A percentile compares a stretch with the other conserved stretches of the same genome.
phyloP scores from a whole-genome alignment of 2,888 invertebrate genomes.

The Calliphora vomitoria region DNA sequence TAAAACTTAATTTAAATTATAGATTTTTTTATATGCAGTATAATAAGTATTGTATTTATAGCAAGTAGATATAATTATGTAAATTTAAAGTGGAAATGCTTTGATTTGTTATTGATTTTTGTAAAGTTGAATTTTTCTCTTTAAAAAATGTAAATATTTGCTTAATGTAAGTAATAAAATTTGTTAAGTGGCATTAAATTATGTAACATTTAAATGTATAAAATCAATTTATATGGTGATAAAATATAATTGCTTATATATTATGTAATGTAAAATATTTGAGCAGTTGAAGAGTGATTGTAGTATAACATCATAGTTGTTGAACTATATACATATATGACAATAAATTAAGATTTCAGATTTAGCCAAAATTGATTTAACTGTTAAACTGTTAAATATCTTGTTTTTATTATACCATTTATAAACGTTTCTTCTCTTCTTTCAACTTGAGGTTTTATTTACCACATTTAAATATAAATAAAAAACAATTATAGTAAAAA shows the following conservation, averaged over 20 bases:
- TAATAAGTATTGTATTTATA: background rate
- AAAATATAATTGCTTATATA: constrained; percentile 4
- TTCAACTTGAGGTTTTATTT: constrained; percentile 39
- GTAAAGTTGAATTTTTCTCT: constrained; percentile 1
- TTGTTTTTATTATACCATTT: background rate
- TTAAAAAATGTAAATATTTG: background rate
- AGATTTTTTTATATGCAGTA: background rate
- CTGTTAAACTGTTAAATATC: background rate
- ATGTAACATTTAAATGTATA: background rate
- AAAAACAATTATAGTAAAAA: constrained; percentile 24
- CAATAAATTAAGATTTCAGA: background rate
- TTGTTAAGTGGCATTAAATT: background rate
- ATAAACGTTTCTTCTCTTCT: background rate
- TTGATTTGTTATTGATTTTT: constrained; percentile 16
- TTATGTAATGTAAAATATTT: background rate
- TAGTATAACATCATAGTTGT: no score
- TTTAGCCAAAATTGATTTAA: background rate
- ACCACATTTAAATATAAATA: background rate
- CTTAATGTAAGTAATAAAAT: background rate
- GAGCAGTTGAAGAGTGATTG: background rate
- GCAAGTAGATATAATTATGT: background rate
- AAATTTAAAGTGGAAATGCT: background rate
- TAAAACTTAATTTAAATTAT: constrained; percentile 18
- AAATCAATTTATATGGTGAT: constrained; percentile 15
- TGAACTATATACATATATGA: no score